Evolutionary conservation across 2,113 vertebrate genomes (phyloP), one percentile per base, ranked within the genome.

Genomic region (Etia nguti): DNA sequence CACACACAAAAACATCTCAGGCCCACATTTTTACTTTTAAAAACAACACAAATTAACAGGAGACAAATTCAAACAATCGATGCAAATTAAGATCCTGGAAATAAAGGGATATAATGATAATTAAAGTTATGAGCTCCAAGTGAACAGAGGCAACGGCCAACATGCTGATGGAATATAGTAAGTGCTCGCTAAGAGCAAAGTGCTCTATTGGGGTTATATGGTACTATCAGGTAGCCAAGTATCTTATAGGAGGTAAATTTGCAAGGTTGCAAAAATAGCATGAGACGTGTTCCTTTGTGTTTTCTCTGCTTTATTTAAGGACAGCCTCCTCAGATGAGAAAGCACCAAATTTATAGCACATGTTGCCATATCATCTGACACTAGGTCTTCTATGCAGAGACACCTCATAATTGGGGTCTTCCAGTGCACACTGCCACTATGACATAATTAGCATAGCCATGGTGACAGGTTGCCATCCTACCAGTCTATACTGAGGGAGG

Each of bases 151-250:
- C 79, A 81, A 86, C 26, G 6, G 81, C 57, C 81, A 83, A 86
- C 88, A 87, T 88, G 34, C 65, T 70, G 31, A 88, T 88, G 82
- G 89, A 93, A 90, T 86, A 90, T 85, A 62, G 9, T 34, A 62
- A 1, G 29, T 34, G 59, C 59, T 62, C 9, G 29, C 29, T 60
- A 60, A 60, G 57, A 60, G 57, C 29, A 34, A 60, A 60, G 57
- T 60, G 34, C 29, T 60, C 57, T 34, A 34, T 60, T 34, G 16
- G 57, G 59, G 1, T 20, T 3, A 11, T 62, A 34, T 34, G 59
- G 1, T 62, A 62, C 59, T 11, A 34, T 62, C 59, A 34, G 59
- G 29, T 41, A 68, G 62, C 36, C 36, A 68, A 68, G 41, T 68
- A 68, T 13, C 34, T 68, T 68, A 38, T 38, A 65, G 34, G 18